Conservation (phyloP, 2,888 invertebrate genomes). For the Hesperia comma region DNA sequence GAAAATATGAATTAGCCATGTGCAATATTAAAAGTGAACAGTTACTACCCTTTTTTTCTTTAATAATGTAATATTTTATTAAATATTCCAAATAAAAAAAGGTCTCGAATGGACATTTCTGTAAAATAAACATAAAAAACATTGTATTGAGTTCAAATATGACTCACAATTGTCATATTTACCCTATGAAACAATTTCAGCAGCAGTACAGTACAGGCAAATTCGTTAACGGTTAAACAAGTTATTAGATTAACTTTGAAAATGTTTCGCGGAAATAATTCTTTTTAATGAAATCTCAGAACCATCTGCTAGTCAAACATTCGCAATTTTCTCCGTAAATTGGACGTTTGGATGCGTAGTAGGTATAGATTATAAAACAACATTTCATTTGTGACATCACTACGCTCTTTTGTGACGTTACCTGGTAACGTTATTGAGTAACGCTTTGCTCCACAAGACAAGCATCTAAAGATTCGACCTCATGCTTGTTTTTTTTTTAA, state of each 20-base stretch:
- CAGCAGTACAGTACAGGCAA: background rate
- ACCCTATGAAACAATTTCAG: background rate
- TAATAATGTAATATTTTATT: too few relatives aligned
- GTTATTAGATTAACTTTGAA: slow-evolving; percentile 24
- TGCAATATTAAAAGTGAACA: too few relatives aligned
- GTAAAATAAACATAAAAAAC: background rate
- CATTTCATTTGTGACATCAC: slow-evolving; percentile 49
- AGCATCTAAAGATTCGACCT: slow-evolving; percentile 51
- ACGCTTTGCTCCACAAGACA: slow-evolving; percentile 59
- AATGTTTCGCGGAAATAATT: slow-evolving; percentile 24
- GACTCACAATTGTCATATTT: slow-evolving; percentile 8
- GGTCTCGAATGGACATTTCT: too few relatives aligned
- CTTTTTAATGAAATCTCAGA: slow-evolving; percentile 25
- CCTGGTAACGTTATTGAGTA: slow-evolving; percentile 50
- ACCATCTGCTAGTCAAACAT: slow-evolving; percentile 44
- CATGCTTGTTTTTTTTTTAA: slow-evolving; percentile 81
- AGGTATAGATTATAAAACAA: slow-evolving; percentile 57
- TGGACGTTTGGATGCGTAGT: slow-evolving; percentile 44
- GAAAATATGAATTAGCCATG: too few relatives aligned
- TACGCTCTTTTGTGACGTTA: slow-evolving; percentile 41
- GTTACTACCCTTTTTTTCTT: too few relatives aligned
- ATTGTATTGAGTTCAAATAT: background rate
- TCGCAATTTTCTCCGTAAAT: slow-evolving; percentile 44
- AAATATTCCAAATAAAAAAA: too few relatives aligned
- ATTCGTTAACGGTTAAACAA: slow-evolving; percentile 11